Percentiles rank a stretch among this genome's conserved stretches.
phyloP scores from a whole-genome alignment of 1,140 invertebrate species.

The Brevipalpus yothersi region DNA sequence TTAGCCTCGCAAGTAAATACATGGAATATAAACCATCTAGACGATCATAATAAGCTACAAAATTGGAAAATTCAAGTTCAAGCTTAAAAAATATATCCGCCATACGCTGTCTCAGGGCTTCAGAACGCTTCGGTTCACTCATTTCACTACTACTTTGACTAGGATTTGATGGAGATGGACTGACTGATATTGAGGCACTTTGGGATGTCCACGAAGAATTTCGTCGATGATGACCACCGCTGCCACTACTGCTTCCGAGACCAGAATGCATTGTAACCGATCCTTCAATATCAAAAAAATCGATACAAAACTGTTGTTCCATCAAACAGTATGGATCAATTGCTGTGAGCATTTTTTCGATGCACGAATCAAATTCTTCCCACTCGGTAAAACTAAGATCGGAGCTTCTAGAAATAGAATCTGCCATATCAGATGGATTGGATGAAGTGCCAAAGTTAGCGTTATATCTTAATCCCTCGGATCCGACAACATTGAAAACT shows the following conservation, averaged over 20 bases:
- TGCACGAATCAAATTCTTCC: constrained; percentile 9
- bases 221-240: background rate
- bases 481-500: background rate
- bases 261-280: constrained; percentile 10
- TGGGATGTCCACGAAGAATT: background rate
- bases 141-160: constrained; percentile 6
- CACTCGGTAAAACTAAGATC: constrained; percentile 9
- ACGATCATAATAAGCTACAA: constrained; percentile 58
- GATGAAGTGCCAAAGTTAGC: background rate
- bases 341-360: constrained; percentile 57
- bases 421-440: constrained; percentile 1
- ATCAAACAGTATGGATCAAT: constrained; percentile 72
- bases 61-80: constrained; percentile 56
- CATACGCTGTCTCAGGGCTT: constrained; percentile 38
- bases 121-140: constrained; percentile 6
- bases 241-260: too few relatives aligned
- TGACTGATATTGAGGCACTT: constrained; percentile 3
- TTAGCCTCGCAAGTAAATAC: constrained; percentile 64
- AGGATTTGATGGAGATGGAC: constrained; percentile 6
- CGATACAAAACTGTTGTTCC: constrained; percentile 84
- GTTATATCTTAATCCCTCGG: background rate
- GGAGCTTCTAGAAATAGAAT: constrained; percentile 3
- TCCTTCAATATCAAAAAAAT: constrained; percentile 67
- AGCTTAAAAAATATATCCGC: constrained; percentile 55
- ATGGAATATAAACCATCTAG: constrained; percentile 72